Evolutionary conservation across 1,140 invertebrate species (phyloP).

Genomic region (Aplysia californica): DNA sequence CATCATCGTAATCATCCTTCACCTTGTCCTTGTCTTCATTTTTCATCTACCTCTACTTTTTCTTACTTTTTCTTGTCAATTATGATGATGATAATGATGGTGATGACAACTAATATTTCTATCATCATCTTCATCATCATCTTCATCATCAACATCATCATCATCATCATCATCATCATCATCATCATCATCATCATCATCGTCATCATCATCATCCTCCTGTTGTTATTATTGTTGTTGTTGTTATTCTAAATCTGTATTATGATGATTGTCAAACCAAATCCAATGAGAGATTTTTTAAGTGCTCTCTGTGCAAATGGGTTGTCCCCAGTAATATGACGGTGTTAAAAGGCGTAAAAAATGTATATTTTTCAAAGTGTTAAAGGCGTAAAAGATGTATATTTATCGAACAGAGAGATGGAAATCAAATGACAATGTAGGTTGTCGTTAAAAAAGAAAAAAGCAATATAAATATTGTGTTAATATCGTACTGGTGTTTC

Average conservation of each 20-base stretch:
- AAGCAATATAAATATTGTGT: no score
- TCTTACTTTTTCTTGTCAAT: background rate
- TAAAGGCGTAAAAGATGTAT: background rate
- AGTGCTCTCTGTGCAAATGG: background rate
- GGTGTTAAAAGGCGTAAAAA: background rate
- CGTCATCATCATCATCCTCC: no score
- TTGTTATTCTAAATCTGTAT: background rate
- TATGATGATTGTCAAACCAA: no score
- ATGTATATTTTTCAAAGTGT: no score
- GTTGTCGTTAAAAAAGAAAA: no score
- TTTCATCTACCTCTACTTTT: background rate
- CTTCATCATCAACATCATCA: background rate
- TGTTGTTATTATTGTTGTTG: background rate
- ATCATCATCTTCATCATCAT: conserved; percentile 11
- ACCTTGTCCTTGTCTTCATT: background rate
- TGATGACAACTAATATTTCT: background rate
- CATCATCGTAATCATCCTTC: background rate
- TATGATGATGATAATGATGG: no score
- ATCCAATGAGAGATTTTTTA: background rate
- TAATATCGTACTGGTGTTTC: no score
- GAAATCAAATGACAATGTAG: no score
- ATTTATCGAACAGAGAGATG: background rate
- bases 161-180: conserved; percentile 17
- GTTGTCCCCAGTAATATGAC: background rate
- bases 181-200: background rate